Percentiles rank a stretch among this genome's conserved stretches.
Conservation (phyloP, 2,113 vertebrate genomes). For the Ranitomeya imitator region DNA sequence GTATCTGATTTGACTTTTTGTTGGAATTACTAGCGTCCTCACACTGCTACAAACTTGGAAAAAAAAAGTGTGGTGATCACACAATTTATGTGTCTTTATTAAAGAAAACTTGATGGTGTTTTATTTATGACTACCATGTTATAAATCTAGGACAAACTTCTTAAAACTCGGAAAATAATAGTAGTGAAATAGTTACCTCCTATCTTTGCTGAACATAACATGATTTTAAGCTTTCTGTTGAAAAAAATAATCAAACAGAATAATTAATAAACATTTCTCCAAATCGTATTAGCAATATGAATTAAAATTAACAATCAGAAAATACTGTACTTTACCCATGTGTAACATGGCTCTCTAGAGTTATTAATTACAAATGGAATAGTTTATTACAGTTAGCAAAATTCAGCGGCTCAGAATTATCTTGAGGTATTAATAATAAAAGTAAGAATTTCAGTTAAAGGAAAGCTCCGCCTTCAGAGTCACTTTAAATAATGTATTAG, state of each 20-base stretch:
- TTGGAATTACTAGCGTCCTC: no score
- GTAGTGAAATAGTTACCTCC: background rate
- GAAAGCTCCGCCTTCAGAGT: background rate
- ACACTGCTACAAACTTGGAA: no score
- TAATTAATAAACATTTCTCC: slow-evolving; percentile 7
- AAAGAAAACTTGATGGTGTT: no score
- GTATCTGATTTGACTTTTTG: no score
- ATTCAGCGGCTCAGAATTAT: background rate
- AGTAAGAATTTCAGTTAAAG: background rate
- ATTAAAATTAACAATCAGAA: slow-evolving; percentile 15
- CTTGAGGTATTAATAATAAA: background rate
- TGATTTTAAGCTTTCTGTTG: background rate
- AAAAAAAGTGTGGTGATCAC: no score
- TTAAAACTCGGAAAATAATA: background rate
- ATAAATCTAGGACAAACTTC: background rate
- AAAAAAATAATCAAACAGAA: slow-evolving; percentile 4
- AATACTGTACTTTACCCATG: slow-evolving; percentile 10
- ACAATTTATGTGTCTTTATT: no score
- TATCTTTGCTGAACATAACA: background rate
- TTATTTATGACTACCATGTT: background rate
- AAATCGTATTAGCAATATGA: slow-evolving; percentile 18
- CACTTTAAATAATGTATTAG: background rate
- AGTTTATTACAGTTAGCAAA: background rate
- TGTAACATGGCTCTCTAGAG: background rate
- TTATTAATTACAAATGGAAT: slow-evolving; percentile 7